Evolutionary conservation across 2,113 vertebrate genomes (phyloP), one percentile per base, ranked within the genome.

Genomic region (Zosterops lateralis): DNA sequence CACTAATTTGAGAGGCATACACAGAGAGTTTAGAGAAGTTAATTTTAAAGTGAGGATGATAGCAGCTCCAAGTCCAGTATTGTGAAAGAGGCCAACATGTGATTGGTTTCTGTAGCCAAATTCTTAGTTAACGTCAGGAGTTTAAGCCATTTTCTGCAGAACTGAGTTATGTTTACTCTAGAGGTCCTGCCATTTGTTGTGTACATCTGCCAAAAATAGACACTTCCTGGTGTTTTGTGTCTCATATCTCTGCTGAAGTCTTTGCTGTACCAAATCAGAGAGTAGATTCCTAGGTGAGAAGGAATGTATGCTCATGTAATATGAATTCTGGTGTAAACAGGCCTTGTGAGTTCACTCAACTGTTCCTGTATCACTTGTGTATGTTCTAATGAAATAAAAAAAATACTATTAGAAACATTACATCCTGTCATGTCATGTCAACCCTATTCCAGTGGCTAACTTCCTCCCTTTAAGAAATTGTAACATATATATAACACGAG

Each of bases 311-410:
- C 6, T 36, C 22, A 25, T 6, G 15, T 31, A 45, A 17, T 44
- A 42, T 0, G 3, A 80, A 32, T 53, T 29, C 21, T 57, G n/a
- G 2, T 0, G 1, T 40, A 34, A 64, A 68, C 9, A 72, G 61
- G 17, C 12, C 17, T 40, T 47, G 7, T 42, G 53, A 56, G 15
- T 51, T 67, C 24, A 56, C 32, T 70, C 18, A 58, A 10, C 17
- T 42, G 11, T 31, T 60, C 12, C 44, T 60, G 12, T 65, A 26
- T 44, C 31, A 42, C 5, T 57, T 28, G 10, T 68, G 5, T 21
- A 25, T 28, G 38, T 65, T 34, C 17, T 51, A 56, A 54, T 10
- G 7, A 81, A 66, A 42, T 28, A 3, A 34, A 79, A 89, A 77
- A 66, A 31, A 2, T 17, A 6, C 15, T 22, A 3, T 72, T 21